Base-by-base conservation (phyloP, 2,113 vertebrate species). In the Empidonax alnorum region DNA sequence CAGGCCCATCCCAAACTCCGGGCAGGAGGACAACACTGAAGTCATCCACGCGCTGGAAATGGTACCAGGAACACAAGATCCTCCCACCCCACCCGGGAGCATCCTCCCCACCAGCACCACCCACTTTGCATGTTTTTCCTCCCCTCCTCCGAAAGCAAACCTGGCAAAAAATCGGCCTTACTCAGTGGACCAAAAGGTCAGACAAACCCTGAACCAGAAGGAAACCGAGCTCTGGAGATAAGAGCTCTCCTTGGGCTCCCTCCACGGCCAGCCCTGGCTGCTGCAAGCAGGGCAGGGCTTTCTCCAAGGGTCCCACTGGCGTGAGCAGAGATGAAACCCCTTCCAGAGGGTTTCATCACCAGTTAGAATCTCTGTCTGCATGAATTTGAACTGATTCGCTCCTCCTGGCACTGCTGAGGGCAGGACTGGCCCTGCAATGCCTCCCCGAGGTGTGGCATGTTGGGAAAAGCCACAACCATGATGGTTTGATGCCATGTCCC, bases 1-100 rank as follows among this genome's bases (percentile, higher is more conserved):
- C 14, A 93, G 75, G 79, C 94, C 94, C 91, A 95, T 95, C 97
- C 95, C 94, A 96, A 92, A 83, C 84, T 94, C 90, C 0, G 65
- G 94, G 94, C 92, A 85, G 28, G 25, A 41, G 53, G 89, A 94
- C 96, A 96, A 66, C 20, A 0, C 78, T 95, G 95, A 96, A 93
- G 84, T 96, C 87, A 96, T 88, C 44, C 56, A 50, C 3, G 1
- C 0, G 5, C 73, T 90, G 92, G 67, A 83, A 91, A 41, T 2
- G 2, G 0, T 65, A 66, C 69, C 80, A 95, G 84, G 42, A 49
- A 35, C 1, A 25, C 52, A 44, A 71, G 92, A 55, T 77, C 76
- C 76, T 96, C 94, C 83, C 82, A 72, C 72, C 49, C 79, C 89
- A 88, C 84, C 72, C 69, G 3, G n/a, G 82, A 93, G 53, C 14